Evolutionary conservation across 1,140 invertebrate species (phyloP).

Genomic region (Brachionus rubens): DNA sequence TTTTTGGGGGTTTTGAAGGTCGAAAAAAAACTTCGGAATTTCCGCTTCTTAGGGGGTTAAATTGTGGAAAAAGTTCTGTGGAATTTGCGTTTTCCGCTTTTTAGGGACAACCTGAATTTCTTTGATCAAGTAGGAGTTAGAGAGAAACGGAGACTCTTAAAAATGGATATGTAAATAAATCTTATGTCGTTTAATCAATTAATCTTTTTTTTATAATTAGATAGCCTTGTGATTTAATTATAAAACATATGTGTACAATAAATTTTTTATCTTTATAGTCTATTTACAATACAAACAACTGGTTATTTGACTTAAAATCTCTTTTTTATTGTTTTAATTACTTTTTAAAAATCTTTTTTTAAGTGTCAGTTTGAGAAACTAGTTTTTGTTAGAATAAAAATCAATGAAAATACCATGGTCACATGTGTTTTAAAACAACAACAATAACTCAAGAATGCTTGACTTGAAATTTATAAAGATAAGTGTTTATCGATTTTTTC

Average conservation of each 20-base stretch:
- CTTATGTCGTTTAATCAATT: neutral
- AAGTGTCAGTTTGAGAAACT: too few species aligned
- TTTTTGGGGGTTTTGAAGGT: too few species aligned
- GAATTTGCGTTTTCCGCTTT: too few species aligned
- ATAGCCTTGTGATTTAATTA: too few species aligned
- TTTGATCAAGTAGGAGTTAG: too few species aligned
- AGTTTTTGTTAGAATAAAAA: neutral
- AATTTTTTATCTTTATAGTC: too few species aligned
- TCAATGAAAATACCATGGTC: conserved; percentile 30
- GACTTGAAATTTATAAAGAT: neutral
- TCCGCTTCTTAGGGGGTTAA: too few species aligned
- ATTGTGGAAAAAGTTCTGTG: too few species aligned
- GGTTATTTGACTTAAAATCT: neutral
- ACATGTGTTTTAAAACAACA: neutral
- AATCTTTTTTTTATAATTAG: neutral
- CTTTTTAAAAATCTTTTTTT: neutral
- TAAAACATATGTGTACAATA: conserved; percentile 7
- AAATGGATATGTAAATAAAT: neutral
- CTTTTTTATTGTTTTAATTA: neutral
- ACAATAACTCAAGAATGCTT: too few species aligned
- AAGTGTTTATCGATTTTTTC: conserved; percentile 36
- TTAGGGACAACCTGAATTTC: too few species aligned
- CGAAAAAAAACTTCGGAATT: too few species aligned
- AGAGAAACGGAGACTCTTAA: neutral
- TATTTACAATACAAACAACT: too few species aligned